Percentiles rank a stretch among this genome's conserved stretches.
phyloP scores from a whole-genome alignment of 2,888 invertebrate genomes.

The Phorcus lineatus region DNA sequence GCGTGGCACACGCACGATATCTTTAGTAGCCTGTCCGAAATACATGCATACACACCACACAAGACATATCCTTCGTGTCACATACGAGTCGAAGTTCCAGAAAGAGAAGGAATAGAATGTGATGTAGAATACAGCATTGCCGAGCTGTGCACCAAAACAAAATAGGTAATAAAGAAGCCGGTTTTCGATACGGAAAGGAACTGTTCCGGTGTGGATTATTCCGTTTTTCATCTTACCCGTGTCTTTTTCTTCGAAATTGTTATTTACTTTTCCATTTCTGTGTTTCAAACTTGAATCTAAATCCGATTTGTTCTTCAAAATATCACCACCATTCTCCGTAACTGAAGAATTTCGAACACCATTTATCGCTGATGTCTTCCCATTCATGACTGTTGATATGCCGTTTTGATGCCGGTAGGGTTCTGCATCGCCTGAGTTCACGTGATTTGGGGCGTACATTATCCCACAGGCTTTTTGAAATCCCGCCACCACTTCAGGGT shows the following conservation, averaged over 20 bases:
- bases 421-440: neutral
- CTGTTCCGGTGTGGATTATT: constrained; percentile 12
- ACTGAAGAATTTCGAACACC: neutral
- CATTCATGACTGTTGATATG: neutral
- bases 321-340: neutral
- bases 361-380: neutral
- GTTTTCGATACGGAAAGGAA: constrained; percentile 45
- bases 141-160: constrained; percentile 88
- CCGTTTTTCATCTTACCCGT: neutral
- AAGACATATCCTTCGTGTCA: constrained; percentile 84
- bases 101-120: constrained; percentile 95
- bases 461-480: constrained; percentile 10
- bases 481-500: constrained; percentile 16
- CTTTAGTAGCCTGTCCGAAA: constrained; percentile 86
- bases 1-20: constrained; percentile 86
- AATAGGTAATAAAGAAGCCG: constrained; percentile 88
- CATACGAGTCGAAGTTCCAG: constrained; percentile 93
- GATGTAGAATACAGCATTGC: constrained; percentile 93
- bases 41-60: constrained; percentile 74
- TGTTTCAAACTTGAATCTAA: neutral
- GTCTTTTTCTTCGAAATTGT: neutral
- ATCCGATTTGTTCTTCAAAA: neutral
- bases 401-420: neutral
- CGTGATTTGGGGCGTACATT: neutral
- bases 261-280: neutral